Evolutionary conservation across 2,797 vertebrate species (phyloP).

Genomic region (Apogon talboti): DNA sequence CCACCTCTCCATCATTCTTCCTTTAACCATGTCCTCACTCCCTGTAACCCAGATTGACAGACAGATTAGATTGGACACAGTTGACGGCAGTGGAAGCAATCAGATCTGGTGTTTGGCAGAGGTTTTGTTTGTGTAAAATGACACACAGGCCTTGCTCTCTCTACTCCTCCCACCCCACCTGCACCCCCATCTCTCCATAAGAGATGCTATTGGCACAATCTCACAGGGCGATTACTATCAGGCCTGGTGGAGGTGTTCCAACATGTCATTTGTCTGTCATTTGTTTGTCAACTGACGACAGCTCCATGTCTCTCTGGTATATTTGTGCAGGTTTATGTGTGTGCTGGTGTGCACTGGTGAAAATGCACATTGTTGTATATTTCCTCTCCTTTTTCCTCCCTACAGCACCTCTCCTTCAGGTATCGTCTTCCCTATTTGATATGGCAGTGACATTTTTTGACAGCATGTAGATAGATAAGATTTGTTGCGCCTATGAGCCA

Average conservation of each 20-base stretch:
- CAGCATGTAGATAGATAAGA: slow-evolving; percentile 87
- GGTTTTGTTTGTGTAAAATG: slow-evolving; percentile 87
- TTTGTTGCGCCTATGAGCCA: slow-evolving; percentile 81
- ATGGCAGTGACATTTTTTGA: slow-evolving; percentile 85
- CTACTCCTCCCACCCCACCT: background rate
- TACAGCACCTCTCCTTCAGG: slow-evolving; percentile 80
- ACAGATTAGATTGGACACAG: slow-evolving; percentile 88
- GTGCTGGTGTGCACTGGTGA: slow-evolving; percentile 36
- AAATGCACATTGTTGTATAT: slow-evolving; percentile 76
- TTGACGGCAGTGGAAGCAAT: slow-evolving; percentile 84
- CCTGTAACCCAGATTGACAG: slow-evolving; percentile 82
- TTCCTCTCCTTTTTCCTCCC: slow-evolving; percentile 59
- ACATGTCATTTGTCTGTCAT: slow-evolving; percentile 88
- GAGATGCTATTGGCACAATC: slow-evolving; percentile 84
- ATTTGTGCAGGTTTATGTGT: slow-evolving; percentile 59
- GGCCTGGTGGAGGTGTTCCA: slow-evolving; percentile 83
- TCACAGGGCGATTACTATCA: slow-evolving; percentile 85
- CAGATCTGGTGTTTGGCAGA: slow-evolving; percentile 84
- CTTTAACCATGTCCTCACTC: slow-evolving; percentile 71
- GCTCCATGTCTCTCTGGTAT: slow-evolving; percentile 76
- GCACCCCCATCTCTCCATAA: slow-evolving; percentile 56
- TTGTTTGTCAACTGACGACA: slow-evolving; percentile 85
- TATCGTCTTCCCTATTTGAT: slow-evolving; percentile 81
- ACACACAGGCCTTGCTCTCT: slow-evolving; percentile 75
- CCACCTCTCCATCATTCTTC: slow-evolving; percentile 68